Evolutionary conservation across 2,888 invertebrate genomes (phyloP).

Genomic region (Tenthredo mesomela): DNA sequence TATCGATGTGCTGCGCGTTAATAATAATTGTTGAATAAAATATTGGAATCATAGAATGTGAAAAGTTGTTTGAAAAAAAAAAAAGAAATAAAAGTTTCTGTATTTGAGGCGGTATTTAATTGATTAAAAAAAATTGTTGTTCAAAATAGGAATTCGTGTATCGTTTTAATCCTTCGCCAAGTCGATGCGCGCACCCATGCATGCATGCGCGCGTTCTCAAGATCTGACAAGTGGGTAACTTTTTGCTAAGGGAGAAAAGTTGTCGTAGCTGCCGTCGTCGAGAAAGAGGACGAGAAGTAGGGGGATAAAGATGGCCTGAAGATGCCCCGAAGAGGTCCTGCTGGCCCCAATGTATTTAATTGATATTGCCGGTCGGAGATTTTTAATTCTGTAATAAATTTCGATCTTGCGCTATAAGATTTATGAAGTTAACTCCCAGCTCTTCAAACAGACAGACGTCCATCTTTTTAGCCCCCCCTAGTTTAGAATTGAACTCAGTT

Average conservation of each 20-base stretch:
- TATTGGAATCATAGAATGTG: not conserved
- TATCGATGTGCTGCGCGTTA: not conserved
- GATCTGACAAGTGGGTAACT: conserved; percentile 63
- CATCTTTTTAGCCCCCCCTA: conserved; percentile 60
- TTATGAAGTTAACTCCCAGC: conserved; percentile 67
- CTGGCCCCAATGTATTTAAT: conserved; percentile 67
- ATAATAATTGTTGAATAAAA: not conserved
- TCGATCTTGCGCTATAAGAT: conserved; percentile 70
- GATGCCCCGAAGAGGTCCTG: conserved; percentile 46
- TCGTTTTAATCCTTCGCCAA: conserved; percentile 23
- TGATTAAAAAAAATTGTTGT: conserved; percentile 7
- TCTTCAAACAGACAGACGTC: conserved; percentile 55
- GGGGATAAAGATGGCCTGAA: conserved; percentile 20
- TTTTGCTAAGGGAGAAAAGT: conserved; percentile 59
- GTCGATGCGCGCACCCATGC: not conserved
- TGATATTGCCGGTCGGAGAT: conserved; percentile 69
- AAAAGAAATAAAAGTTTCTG: not conserved
- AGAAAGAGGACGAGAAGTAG: conserved; percentile 26
- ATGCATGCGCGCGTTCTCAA: conserved; percentile 54
- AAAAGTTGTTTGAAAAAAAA: not conserved
- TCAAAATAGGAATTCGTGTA: conserved; percentile 27
- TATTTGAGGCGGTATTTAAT: not conserved
- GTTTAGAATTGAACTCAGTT: conserved; percentile 47
- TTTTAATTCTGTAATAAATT: conserved; percentile 73
- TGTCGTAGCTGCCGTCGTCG: conserved; percentile 52